Conservation (phyloP, 2,113 vertebrate genomes). For the Orycteropus afer region DNA sequence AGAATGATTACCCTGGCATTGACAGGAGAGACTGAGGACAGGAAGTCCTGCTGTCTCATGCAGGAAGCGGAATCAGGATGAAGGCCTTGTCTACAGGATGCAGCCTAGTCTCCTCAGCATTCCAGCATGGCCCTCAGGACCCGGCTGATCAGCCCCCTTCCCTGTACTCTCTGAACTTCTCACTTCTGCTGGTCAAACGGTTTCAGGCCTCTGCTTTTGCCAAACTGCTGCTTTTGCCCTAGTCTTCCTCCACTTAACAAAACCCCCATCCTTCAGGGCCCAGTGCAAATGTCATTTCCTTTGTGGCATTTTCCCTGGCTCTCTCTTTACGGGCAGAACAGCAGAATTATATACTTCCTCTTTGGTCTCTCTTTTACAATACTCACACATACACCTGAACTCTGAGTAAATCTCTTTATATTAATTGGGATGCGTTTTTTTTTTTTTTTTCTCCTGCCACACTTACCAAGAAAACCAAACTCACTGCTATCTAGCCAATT, state of each 20-base stretch:
- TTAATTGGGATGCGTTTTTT: background rate
- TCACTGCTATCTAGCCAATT: no score
- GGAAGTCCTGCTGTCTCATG: background rate
- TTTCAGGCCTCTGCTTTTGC: background rate
- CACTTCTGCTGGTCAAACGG: no score
- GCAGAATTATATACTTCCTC: background rate
- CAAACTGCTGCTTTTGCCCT: background rate
- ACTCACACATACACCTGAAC: background rate
- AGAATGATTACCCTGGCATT: background rate
- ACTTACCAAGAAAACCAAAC: no score
- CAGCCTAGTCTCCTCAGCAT: background rate
- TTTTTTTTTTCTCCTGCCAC: no score
- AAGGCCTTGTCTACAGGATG: background rate
- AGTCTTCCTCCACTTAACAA: background rate
- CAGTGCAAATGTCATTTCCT: slow-evolving; percentile 3
- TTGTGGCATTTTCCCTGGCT: background rate
- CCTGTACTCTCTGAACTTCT: background rate
- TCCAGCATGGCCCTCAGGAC: background rate
- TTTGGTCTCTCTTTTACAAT: background rate
- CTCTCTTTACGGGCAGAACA: background rate
- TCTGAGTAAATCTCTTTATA: background rate
- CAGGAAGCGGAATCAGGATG: background rate
- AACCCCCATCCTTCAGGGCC: background rate
- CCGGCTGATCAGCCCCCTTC: background rate
- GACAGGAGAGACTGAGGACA: background rate